Base-by-base conservation (phyloP, 2,113 vertebrate genomes). In the Canis aureus region DNA sequence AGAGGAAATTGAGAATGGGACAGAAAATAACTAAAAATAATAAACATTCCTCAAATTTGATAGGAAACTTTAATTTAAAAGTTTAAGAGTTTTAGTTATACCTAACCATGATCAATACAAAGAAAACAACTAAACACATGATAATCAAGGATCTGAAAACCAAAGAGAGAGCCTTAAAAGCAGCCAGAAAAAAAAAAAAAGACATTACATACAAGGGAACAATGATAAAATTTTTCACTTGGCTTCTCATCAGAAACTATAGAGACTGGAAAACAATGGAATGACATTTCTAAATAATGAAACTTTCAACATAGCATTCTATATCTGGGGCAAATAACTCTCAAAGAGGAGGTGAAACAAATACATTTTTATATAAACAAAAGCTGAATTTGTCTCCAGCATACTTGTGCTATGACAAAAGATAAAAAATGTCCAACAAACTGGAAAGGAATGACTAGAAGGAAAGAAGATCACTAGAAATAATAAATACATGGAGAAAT, bases 311-410 rank as follows among this genome's bases (percentile, higher is more conserved):
- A 57, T 25, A 60, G 3, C 15, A 60, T 51, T 74, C 19, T 82
- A 32, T n/a, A 79, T 20, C 13, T 53, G 67, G 17, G 15, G 8
- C 4, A 78, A 67, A 43, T 59, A 83, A 57, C 22, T 15, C 29
- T 79, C 1, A 32, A 81, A 81, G 29, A 51, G 66, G 29, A 73
- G 32, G 38, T 66, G 5, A 94, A 87, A 82, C 51, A 91, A 94
- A 71, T 22, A 64, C 13, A 94, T 80, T 91, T 87, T 96, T 51
- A 92, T 89, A n/a, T 23, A 51, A 89, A 89, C 35, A 76, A 60
- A 89, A 89, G 35, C 11, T 89, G 53, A 67, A 43, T 60, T 76
- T 22, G 15, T 84, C 60, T 64, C 64, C 51, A 69, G 16, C 27
- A 87, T 66, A 69, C 7, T 15, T 71, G 8, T 60, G 25, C 55